A percentile compares a stretch with the other conserved stretches of the same genome.
Conservation (phyloP, 2,113 vertebrate genomes). For the Myrmophylax atrothorax region DNA sequence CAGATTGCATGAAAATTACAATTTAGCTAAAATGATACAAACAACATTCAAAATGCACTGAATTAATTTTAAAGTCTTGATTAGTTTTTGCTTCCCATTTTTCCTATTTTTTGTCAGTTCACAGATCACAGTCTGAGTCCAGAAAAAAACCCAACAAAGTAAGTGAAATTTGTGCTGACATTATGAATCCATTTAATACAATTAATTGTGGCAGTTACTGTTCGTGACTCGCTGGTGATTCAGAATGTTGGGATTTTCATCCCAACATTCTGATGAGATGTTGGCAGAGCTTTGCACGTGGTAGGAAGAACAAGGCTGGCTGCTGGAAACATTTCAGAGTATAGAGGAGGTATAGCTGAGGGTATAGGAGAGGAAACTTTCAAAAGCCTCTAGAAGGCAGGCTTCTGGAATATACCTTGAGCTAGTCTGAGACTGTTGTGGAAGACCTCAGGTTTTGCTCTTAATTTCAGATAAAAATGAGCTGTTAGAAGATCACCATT, state of each 20-base stretch:
- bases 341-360: neutral
- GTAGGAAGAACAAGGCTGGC: neutral
- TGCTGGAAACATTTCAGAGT: neutral
- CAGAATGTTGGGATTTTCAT: neutral
- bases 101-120: neutral
- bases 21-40: neutral
- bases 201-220: constrained; percentile 4
- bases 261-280: neutral
- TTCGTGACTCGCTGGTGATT: neutral
- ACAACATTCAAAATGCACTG: neutral
- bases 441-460: neutral
- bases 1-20: neutral
- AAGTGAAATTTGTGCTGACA: neutral
- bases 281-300: neutral
- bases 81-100: constrained; percentile 14
- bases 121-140: neutral
- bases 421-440: neutral
- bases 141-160: neutral
- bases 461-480: neutral
- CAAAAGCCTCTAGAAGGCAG: neutral
- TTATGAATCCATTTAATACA: constrained; percentile 4
- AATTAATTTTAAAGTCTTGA: constrained; percentile 2
- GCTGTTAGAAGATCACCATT: neutral
- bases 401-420: neutral
- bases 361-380: neutral